These are phyloP conservation scores for Nymphalis polychloros DNA, from an alignment of 2,888 invertebrate species.

Conservation along the genomic window DNA sequence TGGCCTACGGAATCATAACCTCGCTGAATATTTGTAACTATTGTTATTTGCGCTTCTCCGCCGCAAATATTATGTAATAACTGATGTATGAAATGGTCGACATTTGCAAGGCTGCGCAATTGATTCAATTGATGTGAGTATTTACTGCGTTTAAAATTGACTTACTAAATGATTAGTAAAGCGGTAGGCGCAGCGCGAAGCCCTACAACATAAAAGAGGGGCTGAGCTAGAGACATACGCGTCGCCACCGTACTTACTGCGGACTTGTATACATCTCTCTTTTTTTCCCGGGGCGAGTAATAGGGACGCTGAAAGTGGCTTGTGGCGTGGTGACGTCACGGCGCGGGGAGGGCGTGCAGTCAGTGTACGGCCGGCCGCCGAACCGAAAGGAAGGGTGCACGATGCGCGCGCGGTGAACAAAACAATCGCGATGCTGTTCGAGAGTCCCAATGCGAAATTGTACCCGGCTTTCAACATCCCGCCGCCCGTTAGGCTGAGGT, in stretches of 20 bases:
- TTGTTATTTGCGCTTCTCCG: conserved; percentile 5
- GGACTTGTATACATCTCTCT: conserved; percentile 40
- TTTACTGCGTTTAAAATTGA: conserved; percentile 40
- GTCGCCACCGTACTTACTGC: conserved; percentile 48
- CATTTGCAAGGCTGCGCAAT: conserved; percentile 14
- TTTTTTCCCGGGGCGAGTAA: conserved; percentile 27
- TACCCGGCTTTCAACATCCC: conserved; percentile 87
- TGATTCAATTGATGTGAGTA: conserved; percentile 30
- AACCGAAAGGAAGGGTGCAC: conserved; percentile 61
- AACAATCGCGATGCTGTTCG: conserved; percentile 85
- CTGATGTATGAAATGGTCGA: conserved; percentile 3
- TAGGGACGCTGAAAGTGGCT: conserved; percentile 36
- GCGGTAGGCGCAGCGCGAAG: conserved; percentile 46
- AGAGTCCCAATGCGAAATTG: conserved; percentile 87
- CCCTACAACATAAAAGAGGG: conserved; percentile 49
- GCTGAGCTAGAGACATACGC: conserved; percentile 45
- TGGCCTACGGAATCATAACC: conserved; percentile 20
- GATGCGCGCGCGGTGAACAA: conserved; percentile 72
- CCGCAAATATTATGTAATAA: conserved; percentile 8
- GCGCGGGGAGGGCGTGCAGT: conserved; percentile 45
- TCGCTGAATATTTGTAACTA: conserved; percentile 15
- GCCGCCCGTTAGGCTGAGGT: conserved; percentile 84
- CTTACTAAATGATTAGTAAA: conserved; percentile 42
- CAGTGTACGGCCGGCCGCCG: conserved; percentile 73
- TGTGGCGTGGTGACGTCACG: conserved; percentile 68